phyloP scores from a whole-genome alignment of 2,888 invertebrate genomes.

The Panzeria rudis region DNA sequence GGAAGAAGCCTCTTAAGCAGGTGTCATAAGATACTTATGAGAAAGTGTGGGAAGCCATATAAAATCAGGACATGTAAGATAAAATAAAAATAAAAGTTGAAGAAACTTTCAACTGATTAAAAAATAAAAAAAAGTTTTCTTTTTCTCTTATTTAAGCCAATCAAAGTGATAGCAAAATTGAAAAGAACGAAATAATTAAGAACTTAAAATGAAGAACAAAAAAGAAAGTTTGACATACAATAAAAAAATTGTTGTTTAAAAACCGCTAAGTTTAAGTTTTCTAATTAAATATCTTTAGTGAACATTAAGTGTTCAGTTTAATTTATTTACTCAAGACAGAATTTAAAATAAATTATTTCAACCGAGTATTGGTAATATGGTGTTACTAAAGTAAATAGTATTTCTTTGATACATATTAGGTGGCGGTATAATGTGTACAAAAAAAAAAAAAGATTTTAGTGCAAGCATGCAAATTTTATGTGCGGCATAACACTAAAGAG shows the following conservation, averaged over 20 bases:
- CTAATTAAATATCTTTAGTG: slow-evolving; percentile 21
- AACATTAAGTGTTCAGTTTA: background rate
- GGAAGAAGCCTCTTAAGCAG: slow-evolving; percentile 62
- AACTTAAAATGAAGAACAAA: slow-evolving; percentile 18
- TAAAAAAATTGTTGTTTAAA: slow-evolving; percentile 15
- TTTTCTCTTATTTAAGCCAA: slow-evolving; percentile 27
- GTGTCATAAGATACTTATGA: slow-evolving; percentile 62
- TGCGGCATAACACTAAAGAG: too few relatives aligned
- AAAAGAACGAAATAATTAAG: slow-evolving; percentile 47
- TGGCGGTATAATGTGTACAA: background rate
- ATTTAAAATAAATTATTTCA: background rate
- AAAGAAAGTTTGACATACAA: slow-evolving; percentile 37
- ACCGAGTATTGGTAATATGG: background rate
- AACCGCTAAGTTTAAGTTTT: slow-evolving; percentile 28
- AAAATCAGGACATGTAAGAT: slow-evolving; percentile 42
- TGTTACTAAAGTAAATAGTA: background rate
- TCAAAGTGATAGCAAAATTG: slow-evolving; percentile 50
- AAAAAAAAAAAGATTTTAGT: background rate
- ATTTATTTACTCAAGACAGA: background rate
- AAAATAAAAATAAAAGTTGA: background rate
- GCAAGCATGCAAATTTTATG: background rate
- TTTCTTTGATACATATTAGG: background rate
- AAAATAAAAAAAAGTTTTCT: slow-evolving; percentile 9
- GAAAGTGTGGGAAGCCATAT: slow-evolving; percentile 51
- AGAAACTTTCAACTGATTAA: slow-evolving; percentile 44